Evolutionary conservation across 2,797 vertebrate species (phyloP), one percentile per base, ranked within the genome.

Genomic region (Allobates femoralis): DNA sequence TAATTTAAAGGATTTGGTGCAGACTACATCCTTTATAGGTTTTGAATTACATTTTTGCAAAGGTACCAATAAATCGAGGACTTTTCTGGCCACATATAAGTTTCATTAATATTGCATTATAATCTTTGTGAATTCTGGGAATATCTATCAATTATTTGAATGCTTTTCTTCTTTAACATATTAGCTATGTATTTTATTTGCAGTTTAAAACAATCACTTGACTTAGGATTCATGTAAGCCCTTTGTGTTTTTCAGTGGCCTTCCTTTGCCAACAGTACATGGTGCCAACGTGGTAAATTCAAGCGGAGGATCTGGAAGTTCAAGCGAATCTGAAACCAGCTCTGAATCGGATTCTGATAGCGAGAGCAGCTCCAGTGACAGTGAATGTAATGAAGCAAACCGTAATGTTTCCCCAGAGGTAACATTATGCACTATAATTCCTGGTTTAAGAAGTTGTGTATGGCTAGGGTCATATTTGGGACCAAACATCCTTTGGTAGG

Each of bases 301-400:
- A 90, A 96, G 94, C 0, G 96, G 95, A 0, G 96, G 93, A 0
- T 96, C 96, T 0, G 95, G 94, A 83, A 97, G 96, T 92, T 97
- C 96, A 93, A 97, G 96, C 1, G 96, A 97, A 91, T 97, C 96
- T 0, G 97, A 97, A 91, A 97, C 96, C 94, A 97, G 96, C 91
- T 97, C 96, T 0, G 97, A 97, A 90, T 97, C 96, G 0, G 96
- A 97, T 92, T 97, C 96, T 0, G 96, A 98, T 85, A 96, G 96
- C 0, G 97, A 97, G 91, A 97, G 95, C 93, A 97, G 96, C 93
- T 97, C 96, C 89, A 97, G 95, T 0, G 96, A 97, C 93, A 97
- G 96, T 18, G 97, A 97, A 88, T 95, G 95, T 91, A 97, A 97
- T 66, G 95, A 94, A 89, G 94, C 93, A 26, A 94, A 96, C 0